phyloP scores from a whole-genome alignment of 2,797 vertebrate species.

The Falco naumanni region DNA sequence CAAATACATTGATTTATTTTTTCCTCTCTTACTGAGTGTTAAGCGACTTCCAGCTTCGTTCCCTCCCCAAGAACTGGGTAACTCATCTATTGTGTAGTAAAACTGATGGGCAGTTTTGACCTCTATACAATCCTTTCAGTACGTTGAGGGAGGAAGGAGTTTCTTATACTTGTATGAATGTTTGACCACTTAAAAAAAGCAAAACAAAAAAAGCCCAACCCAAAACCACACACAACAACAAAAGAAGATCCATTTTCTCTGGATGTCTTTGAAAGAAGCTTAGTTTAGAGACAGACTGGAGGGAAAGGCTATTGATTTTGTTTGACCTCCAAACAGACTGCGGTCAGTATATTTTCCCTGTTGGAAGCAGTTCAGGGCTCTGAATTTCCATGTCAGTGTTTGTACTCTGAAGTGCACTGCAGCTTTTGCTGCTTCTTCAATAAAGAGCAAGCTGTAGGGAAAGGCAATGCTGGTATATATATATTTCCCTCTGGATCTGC shows the following conservation, averaged over 20 bases:
- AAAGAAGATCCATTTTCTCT: slow-evolving; percentile 69
- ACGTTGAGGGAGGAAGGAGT: slow-evolving; percentile 31
- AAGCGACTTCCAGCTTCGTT: slow-evolving; percentile 47
- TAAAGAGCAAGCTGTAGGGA: slow-evolving; percentile 18
- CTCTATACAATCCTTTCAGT: slow-evolving; percentile 45
- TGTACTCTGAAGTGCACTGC: background rate
- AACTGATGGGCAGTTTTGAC: slow-evolving; percentile 62
- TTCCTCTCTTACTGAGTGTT: background rate
- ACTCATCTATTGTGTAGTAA: slow-evolving; percentile 42
- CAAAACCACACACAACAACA: slow-evolving; percentile 50
- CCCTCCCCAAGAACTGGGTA: slow-evolving; percentile 43
- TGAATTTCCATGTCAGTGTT: slow-evolving; percentile 45
- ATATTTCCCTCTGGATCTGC: slow-evolving; percentile 1
- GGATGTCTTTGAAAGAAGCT: slow-evolving; percentile 69
- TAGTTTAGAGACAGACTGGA: slow-evolving; percentile 70
- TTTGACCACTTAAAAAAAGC: slow-evolving; percentile 55
- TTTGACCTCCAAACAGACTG: slow-evolving; percentile 81
- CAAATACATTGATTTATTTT: slow-evolving; percentile 68
- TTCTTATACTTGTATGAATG: slow-evolving; percentile 29
- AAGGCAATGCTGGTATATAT: background rate
- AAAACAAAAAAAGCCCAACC: slow-evolving; percentile 55
- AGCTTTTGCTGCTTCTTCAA: slow-evolving; percentile 57
- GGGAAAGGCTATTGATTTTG: slow-evolving; percentile 84
- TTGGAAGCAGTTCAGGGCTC: slow-evolving; percentile 54
- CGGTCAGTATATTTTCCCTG: slow-evolving; percentile 62